Evolutionary conservation across 2,888 invertebrate genomes (phyloP), one percentile per base, ranked within the genome.

Genomic region (Agapostemon virescens): DNA sequence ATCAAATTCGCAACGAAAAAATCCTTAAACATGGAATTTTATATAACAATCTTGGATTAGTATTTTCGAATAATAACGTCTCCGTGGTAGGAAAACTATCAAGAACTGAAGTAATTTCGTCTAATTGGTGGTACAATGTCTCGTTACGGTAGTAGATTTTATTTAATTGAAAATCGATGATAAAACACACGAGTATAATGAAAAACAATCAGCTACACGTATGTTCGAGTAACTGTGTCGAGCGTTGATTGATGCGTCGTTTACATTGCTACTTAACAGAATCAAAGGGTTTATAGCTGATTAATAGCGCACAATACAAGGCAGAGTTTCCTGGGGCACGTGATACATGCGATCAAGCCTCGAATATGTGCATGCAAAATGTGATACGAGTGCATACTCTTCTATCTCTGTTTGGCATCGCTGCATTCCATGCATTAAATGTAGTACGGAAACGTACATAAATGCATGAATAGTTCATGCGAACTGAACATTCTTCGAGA

Each of bases 381-480:
- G 70, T 20, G 68, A 68, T 40, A 68, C 61, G 58, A 40, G 23
- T 26, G 49, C 40, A 40, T 38, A 26, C 26, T 55, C 26, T 61
- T 77, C 66, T 52, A 55, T 55, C 66, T 77, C 23, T 58, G 64
- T 77, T 81, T 69, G 70, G 64, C 75, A 70, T 69, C 70, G 75
- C 71, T 72, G 75, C 69, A 70, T 84, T 64, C 72, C 79, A 80
- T 85, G 77, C 82, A 83, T 85, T 85, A 85, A 85, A 80, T 81
- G 82, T 61, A 73, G 80, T 77, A 74, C 76, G 76, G 69, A 58
- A 75, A 74, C 66, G 61, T 58, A 85, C 80, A 80, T 85, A 83
- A 74, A 85, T 83, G 80, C 85, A 85, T 85, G 83, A 85, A 85
- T 83, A 78, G 66, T 78, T 78, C 74, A 85, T 83, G 83, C 70